Base-by-base conservation (phyloP, 1,140 invertebrate genomes). In the Bombyx mandarina region DNA sequence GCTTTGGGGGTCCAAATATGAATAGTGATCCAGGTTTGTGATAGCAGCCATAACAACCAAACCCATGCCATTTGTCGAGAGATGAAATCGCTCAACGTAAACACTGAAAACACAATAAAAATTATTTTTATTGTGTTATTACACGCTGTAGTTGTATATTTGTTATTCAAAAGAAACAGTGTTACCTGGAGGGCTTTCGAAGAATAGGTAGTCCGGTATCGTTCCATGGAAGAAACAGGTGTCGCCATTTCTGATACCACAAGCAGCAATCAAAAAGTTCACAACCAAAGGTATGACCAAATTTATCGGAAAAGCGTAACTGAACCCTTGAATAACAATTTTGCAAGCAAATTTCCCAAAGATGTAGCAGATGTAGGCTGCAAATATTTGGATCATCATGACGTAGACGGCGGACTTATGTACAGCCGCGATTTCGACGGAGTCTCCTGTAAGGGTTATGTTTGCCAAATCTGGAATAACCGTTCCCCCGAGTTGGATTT, bases 1-100 rank as follows among this genome's bases (percentile, higher is more conserved):
- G 96, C 97, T 88, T 99, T 98, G 0, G 98, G 97, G 1, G 93
- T 97, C 97, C 97, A 99, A 50, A 99, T 97, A 73, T 99, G 98
- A 48, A 99, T 88, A 0, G 96, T 96, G 18, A 99, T 95, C 97
- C 97, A 98, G 0, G 96, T 95, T 80, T 99, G 96, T 0, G 96
- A 98, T 2, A 98, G 82, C n/a, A 98, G 86, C 96, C 97, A 98
- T 5, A 98, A 75, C 55, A 98, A 80, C 95, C 96, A 97, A 26
- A 97, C 92, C 96, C 95, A 98, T 7, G 94, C 95, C 86, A 97
- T 94, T 90, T 97, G 94, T 71, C 94, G 92, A 0, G 93, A 92
- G 43, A 97, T 93, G 69, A 97, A 97, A 68, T 96, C 94, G 64
- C 93, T 94, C 3, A 97, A 89, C 61, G 94, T 93, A 65, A 95